Conservation (phyloP, 2,888 invertebrate species). For the Sturmia bella region DNA sequence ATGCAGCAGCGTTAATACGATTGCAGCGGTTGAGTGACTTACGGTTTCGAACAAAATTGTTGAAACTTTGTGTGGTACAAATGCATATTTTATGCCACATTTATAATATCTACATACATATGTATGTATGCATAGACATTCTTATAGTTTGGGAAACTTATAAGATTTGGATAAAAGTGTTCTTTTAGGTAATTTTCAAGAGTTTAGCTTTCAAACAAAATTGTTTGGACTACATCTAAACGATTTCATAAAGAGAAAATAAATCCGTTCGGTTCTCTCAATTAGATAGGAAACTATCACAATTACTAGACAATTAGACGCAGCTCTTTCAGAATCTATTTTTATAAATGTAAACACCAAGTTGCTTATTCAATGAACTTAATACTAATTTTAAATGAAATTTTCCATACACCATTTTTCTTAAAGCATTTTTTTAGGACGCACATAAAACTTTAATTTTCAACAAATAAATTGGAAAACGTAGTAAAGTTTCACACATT, state of each 20-base stretch:
- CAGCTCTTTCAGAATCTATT: not conserved
- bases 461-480: too few relatives aligned
- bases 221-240: not conserved
- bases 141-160: not conserved
- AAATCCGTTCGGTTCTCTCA: not conserved
- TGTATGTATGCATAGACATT: not conserved
- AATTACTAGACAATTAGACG: conserved; percentile 38
- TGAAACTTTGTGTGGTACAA: conserved; percentile 63
- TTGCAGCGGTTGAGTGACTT: conserved; percentile 67
- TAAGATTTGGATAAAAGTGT: conserved; percentile 20
- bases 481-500: too few relatives aligned
- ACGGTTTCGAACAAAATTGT: conserved; percentile 64
- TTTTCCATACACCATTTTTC: too few relatives aligned
- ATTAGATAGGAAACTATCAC: not conserved
- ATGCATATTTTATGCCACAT: conserved; percentile 26
- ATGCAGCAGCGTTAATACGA: conserved; percentile 68
- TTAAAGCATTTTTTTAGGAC: too few relatives aligned
- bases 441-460: too few relatives aligned
- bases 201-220: conserved; percentile 47
- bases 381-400: too few relatives aligned
- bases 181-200: conserved; percentile 33
- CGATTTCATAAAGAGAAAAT: conserved; percentile 1
- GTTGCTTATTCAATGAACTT: too few relatives aligned
- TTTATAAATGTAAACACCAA: too few relatives aligned
- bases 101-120: not conserved